These are phyloP conservation scores for Zoanthus sociatus DNA, from an alignment of 92 coral and sea anemone species.

Conservation along the genomic window DNA sequence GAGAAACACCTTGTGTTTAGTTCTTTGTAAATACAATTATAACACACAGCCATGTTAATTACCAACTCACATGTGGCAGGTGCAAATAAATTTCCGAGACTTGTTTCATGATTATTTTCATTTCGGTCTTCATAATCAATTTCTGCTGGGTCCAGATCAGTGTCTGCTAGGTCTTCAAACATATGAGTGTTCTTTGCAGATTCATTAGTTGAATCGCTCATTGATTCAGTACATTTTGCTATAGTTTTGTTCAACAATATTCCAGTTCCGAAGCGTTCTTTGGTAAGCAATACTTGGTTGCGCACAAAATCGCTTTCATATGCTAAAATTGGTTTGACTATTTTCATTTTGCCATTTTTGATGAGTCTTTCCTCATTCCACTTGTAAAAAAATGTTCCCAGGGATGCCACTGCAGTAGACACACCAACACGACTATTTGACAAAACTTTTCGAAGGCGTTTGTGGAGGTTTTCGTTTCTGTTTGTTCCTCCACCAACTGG, in stretches of 20 bases:
- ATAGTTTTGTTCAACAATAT: conserved; percentile 1
- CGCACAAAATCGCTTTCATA: background rate
- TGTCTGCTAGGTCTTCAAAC: conserved; percentile 11
- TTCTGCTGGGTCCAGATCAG: background rate
- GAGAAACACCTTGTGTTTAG: too few relatives aligned
- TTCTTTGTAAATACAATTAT: background rate
- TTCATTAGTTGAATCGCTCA: background rate
- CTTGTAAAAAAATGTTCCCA: conserved; percentile 47
- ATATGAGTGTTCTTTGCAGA: background rate
- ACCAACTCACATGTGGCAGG: conserved; percentile 3
- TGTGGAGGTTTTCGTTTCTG: conserved; percentile 63
- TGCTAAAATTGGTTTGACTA: conserved; percentile 10
- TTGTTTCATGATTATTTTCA: background rate
- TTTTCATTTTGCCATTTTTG: background rate
- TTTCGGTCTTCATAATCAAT: background rate
- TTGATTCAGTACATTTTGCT: conserved; percentile 1
- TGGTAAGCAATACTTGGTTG: conserved; percentile 1
- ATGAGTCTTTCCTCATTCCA: conserved; percentile 28
- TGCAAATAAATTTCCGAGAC: background rate
- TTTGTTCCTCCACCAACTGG: conserved; percentile 73
- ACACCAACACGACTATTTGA: conserved; percentile 69
- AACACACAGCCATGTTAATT: background rate
- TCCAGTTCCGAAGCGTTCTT: conserved; percentile 10
- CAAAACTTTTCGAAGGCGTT: conserved; percentile 58
- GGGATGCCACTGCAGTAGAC: conserved; percentile 60